A percentile compares a stretch with the other conserved stretches of the same genome.
phyloP scores from a whole-genome alignment of 1,140 invertebrate genomes.

The Streblospio benedicti region DNA sequence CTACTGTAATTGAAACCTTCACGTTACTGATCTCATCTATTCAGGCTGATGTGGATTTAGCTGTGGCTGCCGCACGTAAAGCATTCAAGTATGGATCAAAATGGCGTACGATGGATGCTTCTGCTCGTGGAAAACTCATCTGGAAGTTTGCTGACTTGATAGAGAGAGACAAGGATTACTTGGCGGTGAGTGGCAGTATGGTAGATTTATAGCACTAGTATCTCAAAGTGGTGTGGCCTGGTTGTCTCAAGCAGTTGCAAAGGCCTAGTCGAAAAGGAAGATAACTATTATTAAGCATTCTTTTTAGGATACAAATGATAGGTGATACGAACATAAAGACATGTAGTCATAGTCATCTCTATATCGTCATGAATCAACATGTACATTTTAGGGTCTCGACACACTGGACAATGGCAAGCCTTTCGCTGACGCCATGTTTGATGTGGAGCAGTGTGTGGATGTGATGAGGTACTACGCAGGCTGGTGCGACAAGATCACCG shows the following conservation, averaged over 20 bases:
- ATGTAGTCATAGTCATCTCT: background rate
- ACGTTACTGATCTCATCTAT: background rate
- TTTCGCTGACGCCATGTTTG: conserved; percentile 51
- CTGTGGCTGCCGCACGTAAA: conserved; percentile 71
- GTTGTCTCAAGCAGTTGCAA: background rate
- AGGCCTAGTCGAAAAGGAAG: background rate
- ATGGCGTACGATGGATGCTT: conserved; percentile 88
- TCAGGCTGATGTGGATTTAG: conserved; percentile 63
- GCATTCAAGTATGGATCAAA: conserved; percentile 54
- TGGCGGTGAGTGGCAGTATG: conserved; percentile 49
- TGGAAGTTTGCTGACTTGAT: conserved; percentile 70
- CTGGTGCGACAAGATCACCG: conserved; percentile 82
- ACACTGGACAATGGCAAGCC: conserved; percentile 84
- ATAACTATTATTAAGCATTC: background rate
- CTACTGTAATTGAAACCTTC: too few species aligned
- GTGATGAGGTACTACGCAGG: conserved; percentile 75
- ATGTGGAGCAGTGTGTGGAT: conserved; percentile 50
- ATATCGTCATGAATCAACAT: too few species aligned
- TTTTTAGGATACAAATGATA: background rate
- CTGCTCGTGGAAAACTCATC: conserved; percentile 67
- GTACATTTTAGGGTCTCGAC: conserved; percentile 66
- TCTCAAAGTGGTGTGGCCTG: background rate
- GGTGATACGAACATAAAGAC: background rate
- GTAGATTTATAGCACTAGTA: background rate
- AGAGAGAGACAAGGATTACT: conserved; percentile 59